Percentiles rank a stretch among this genome's conserved stretches.
Conservation (phyloP, 92 coral and sea anemone species). For the Palythoa grandiflora region DNA sequence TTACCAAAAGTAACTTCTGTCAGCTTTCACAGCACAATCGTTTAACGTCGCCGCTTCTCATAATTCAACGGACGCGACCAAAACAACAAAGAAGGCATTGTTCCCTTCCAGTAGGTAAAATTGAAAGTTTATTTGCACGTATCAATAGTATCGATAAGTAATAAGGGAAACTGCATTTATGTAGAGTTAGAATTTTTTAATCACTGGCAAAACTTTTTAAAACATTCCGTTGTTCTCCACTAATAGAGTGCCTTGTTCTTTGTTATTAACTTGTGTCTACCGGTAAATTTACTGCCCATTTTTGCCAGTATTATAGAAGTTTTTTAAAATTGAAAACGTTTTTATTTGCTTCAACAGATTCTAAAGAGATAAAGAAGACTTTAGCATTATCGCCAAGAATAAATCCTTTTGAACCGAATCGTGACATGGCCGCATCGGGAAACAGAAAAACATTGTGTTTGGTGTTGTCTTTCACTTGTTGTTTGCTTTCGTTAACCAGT, state of each 20-base stretch:
- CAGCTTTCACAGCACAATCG: neutral
- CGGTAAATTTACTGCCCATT: no score
- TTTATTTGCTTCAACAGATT: neutral
- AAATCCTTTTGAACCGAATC: neutral
- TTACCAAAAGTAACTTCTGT: neutral
- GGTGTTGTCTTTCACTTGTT: neutral
- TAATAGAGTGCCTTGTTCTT: no score
- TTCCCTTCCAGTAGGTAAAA: neutral
- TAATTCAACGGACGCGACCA: neutral
- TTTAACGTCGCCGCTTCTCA: neutral
- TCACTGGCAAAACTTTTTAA: no score
- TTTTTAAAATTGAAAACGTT: neutral
- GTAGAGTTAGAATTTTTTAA: neutral
- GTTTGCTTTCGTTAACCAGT: constrained; percentile 1
- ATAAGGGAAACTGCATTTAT: neutral
- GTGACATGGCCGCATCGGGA: neutral
- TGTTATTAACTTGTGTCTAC: no score
- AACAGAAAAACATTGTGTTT: neutral
- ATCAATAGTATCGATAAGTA: no score
- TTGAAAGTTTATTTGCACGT: neutral
- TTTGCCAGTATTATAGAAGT: no score
- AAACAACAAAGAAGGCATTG: neutral
- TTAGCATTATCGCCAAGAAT: neutral
- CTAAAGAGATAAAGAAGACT: neutral
- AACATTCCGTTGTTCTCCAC: no score